A percentile compares a stretch with the other conserved stretches of the same genome.
phyloP scores from a whole-genome alignment of 2,888 invertebrate species.

The Nomada ferruginata region DNA sequence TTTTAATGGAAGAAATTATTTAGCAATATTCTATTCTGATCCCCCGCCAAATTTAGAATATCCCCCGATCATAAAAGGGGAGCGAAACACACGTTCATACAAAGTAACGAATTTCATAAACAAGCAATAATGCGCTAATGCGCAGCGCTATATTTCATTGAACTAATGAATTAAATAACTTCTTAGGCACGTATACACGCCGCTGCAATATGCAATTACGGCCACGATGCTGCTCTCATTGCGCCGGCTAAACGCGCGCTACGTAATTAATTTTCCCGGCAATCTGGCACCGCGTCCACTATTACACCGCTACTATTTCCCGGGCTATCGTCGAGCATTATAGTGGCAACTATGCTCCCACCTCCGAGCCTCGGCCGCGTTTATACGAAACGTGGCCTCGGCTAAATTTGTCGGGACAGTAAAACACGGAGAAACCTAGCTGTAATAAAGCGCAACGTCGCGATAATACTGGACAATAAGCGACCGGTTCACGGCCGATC shows the following conservation, averaged over 20 bases:
- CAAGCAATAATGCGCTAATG: background rate
- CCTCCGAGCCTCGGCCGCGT: constrained; percentile 32
- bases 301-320: constrained; percentile 62
- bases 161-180: constrained; percentile 56
- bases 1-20: too few relatives aligned
- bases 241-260: constrained; percentile 47
- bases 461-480: constrained; percentile 67
- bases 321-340: constrained; percentile 61
- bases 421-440: constrained; percentile 55
- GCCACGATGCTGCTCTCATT: constrained; percentile 49
- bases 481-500: constrained; percentile 55
- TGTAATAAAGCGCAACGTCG: constrained; percentile 63
- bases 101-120: too few relatives aligned
- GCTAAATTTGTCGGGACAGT: constrained; percentile 50
- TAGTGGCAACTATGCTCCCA: constrained; percentile 56
- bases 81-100: too few relatives aligned
- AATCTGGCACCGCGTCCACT: constrained; percentile 59
- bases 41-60: too few relatives aligned
- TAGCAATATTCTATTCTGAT: too few relatives aligned
- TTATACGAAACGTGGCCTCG: constrained; percentile 47
- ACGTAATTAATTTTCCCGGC: constrained; percentile 68
- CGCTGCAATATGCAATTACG: constrained; percentile 51
- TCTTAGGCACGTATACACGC: constrained; percentile 49
- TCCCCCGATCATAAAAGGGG: too few relatives aligned
- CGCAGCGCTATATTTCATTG: constrained; percentile 17